phyloP scores from a whole-genome alignment of 2,113 vertebrate species.

The Ictalurus furcatus region DNA sequence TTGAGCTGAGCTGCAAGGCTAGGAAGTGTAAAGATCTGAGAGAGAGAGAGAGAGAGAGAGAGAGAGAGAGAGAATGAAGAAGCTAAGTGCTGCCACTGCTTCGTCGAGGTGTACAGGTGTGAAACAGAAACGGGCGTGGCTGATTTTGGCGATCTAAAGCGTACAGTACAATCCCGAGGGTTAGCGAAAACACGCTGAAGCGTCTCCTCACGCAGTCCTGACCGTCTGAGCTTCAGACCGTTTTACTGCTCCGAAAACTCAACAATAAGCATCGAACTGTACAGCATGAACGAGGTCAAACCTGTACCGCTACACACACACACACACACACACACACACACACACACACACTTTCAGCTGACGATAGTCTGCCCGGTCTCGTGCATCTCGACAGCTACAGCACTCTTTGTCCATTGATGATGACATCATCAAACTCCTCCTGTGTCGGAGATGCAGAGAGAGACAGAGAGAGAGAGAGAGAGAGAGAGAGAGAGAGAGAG shows the following conservation, averaged over 20 bases:
- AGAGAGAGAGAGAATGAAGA: neutral
- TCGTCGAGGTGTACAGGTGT: neutral
- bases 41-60: neutral
- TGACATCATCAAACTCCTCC: slow-evolving; percentile 78
- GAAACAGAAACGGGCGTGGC: neutral
- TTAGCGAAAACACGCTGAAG: neutral
- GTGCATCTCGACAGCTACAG: slow-evolving; percentile 47
- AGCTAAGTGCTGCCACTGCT: neutral
- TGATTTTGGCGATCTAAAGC: neutral
- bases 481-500: neutral
- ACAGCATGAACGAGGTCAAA: neutral
- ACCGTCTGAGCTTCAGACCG: neutral
- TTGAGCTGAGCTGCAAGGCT: neutral
- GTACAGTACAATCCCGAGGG: neutral
- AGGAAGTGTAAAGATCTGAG: neutral
- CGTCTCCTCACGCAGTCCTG: neutral
- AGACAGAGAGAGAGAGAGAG: slow-evolving; percentile 8
- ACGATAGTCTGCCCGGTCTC: neutral
- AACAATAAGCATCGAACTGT: neutral
- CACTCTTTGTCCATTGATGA: slow-evolving; percentile 71
- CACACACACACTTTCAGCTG: slow-evolving; percentile 19
- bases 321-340: slow-evolving; percentile 28
- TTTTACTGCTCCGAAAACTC: neutral
- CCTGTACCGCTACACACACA: slow-evolving; percentile 42
- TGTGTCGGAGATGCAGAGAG: slow-evolving; percentile 46